Conservation (phyloP, 2,113 vertebrate genomes). For the Nicator chloris region DNA sequence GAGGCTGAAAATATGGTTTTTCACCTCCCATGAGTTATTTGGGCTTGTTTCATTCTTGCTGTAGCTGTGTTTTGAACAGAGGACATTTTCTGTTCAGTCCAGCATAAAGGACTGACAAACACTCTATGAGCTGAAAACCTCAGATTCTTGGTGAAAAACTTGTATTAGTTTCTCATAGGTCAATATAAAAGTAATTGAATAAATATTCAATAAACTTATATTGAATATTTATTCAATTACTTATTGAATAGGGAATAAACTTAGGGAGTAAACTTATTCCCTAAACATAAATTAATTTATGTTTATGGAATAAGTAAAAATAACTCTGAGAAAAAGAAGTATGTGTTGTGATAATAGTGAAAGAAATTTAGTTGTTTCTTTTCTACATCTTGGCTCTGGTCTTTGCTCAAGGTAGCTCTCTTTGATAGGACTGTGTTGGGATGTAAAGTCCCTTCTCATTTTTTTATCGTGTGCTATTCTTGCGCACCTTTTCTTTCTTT, state of each 20-base stretch:
- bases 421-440: not conserved
- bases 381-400: not conserved
- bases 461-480: not conserved
- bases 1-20: not conserved
- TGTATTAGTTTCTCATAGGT: not conserved
- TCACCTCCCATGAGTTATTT: not conserved
- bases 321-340: not conserved
- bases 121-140: not conserved
- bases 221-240: too few species aligned
- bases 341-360: not conserved
- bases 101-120: not conserved
- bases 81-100: not conserved
- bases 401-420: not conserved
- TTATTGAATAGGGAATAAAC: too few species aligned
- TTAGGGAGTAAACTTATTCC: too few species aligned
- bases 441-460: not conserved
- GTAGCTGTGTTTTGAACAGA: not conserved
- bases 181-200: too few species aligned
- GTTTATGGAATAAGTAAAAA: not conserved
- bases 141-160: not conserved
- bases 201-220: too few species aligned
- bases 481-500: not conserved
- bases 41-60: not conserved
- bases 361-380: not conserved
- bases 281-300: too few species aligned